Evolutionary conservation across 2,888 invertebrate genomes (phyloP), one percentile per base, ranked within the genome.

Genomic region (Nymphalis polychloros): DNA sequence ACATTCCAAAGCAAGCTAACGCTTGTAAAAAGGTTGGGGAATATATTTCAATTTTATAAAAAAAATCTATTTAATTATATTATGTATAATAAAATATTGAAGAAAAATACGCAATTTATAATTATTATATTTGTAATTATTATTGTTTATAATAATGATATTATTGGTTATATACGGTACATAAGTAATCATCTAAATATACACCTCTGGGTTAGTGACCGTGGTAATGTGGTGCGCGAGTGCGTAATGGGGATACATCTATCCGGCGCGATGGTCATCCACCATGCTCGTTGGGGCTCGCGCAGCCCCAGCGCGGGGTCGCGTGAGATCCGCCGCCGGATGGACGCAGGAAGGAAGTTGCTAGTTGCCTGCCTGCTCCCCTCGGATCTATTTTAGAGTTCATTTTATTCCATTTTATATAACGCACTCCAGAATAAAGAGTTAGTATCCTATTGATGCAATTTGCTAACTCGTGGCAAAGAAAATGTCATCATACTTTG

Each of bases 341-440:
- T 89, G 92, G 81, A 76, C 88, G 85, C 87, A 91, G 92, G 92
- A 92, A 92, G 92, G 92, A 92, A 92, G 90, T 90, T 86, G 85
- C 92, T 89, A 90, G 91, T 92, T 92, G 92, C 86, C 85, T 85
- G 85, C 79, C 81, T 78, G 79, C 88, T 87, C 91, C 91, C 91
- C 91, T 89, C 90, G 83, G 80, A 84, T 90, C 92, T 92, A 92
- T 92, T 92, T 92, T 88, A 91, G 87, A 91, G 87, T 84, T 86
- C 83, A 81, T 86, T 88, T 85, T 83, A 85, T 85, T 83, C 82
- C 82, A 85, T 79, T 86, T 84, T 79, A 84, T 83, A 82, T 79
- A 81, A 73, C 82, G 79, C 79, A 74, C 79, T 78, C 77, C 79
- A 78, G 72, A 75, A 73, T 77, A 73, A 77, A 77, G 69, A 72